Percentiles rank a stretch among this genome's conserved stretches.
These are phyloP conservation scores for Bathynomus jamesi DNA, from an alignment of 1,140 invertebrate species.

Conservation along the genomic window DNA sequence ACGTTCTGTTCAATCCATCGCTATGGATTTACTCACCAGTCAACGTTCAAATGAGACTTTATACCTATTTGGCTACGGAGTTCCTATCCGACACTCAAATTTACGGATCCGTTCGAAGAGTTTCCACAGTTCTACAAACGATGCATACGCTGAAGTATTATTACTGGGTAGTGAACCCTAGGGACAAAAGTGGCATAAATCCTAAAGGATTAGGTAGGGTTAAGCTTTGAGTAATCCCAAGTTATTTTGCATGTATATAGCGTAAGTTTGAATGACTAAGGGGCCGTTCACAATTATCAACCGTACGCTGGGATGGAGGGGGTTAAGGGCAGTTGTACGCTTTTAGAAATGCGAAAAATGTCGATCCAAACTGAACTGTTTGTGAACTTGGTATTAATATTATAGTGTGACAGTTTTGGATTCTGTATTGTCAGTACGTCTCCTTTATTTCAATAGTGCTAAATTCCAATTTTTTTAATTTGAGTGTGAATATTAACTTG, in stretches of 20 bases:
- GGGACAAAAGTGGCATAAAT: slow-evolving; percentile 85
- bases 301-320: too few relatives aligned
- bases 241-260: not conserved
- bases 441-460: too few relatives aligned
- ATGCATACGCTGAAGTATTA: slow-evolving; percentile 98
- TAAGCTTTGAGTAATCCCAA: too few relatives aligned
- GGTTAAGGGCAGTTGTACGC: too few relatives aligned
- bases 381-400: too few relatives aligned
- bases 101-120: slow-evolving; percentile 90
- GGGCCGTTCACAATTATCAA: not conserved
- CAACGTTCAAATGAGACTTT: slow-evolving; percentile 89
- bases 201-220: slow-evolving; percentile 84
- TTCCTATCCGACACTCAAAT: slow-evolving; percentile 96
- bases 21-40: slow-evolving; percentile 97
- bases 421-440: too few relatives aligned
- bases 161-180: slow-evolving; percentile 96
- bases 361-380: too few relatives aligned
- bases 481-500: too few relatives aligned
- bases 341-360: too few relatives aligned
- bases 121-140: slow-evolving; percentile 94
- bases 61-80: slow-evolving; percentile 94
- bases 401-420: too few relatives aligned
- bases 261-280: not conserved
- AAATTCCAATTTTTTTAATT: too few relatives aligned
- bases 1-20: slow-evolving; percentile 96